Evolutionary conservation across 1,140 invertebrate genomes (phyloP).

Genomic region (Diabrotica virgifera): DNA sequence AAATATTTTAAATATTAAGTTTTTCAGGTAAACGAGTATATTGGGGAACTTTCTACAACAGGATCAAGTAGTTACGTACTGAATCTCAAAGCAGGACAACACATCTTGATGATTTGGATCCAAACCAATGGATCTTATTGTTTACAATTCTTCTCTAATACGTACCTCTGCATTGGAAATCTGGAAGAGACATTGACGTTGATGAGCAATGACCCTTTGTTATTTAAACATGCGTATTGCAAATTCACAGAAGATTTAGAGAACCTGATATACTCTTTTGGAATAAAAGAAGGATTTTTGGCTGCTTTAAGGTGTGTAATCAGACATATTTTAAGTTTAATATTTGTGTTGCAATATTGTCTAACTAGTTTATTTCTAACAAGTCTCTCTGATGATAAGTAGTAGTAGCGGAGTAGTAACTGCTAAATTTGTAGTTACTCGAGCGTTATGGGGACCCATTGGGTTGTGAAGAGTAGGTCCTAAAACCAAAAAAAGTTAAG

Average conservation of each 20-base stretch:
- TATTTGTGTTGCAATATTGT: too few relatives aligned
- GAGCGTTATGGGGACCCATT: too few relatives aligned
- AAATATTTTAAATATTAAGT: too few relatives aligned
- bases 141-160: constrained; percentile 41
- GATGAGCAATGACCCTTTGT: constrained; percentile 38
- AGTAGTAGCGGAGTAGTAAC: too few relatives aligned
- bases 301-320: background rate
- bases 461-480: too few relatives aligned
- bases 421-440: too few relatives aligned
- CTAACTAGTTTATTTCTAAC: too few relatives aligned
- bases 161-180: constrained; percentile 38
- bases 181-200: constrained; percentile 36
- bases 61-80: constrained; percentile 37
- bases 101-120: constrained; percentile 40
- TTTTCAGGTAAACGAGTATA: constrained; percentile 13
- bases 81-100: constrained; percentile 41
- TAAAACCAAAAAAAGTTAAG: too few relatives aligned
- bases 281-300: constrained; percentile 29
- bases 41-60: constrained; percentile 31
- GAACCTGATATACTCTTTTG: constrained; percentile 40
- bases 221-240: constrained; percentile 17
- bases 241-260: constrained; percentile 5
- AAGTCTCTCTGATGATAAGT: too few relatives aligned
- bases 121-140: constrained; percentile 25
- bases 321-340: too few relatives aligned